A percentile compares a stretch with the other conserved stretches of the same genome.
Conservation (phyloP, 1,140 invertebrate genomes). For the Drosophila watanabei region DNA sequence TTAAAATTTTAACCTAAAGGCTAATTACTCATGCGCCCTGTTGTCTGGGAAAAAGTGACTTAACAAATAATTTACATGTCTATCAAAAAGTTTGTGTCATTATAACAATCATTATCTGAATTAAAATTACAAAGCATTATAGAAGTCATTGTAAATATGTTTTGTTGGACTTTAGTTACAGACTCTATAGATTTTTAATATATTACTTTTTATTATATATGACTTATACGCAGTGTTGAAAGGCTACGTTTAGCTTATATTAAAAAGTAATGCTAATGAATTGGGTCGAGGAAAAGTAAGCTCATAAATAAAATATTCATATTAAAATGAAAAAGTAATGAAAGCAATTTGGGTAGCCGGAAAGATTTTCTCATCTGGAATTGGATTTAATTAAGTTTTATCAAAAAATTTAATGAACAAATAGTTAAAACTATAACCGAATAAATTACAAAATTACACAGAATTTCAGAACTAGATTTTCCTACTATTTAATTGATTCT, state of each 20-base stretch:
- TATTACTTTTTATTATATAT: not conserved
- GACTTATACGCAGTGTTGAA: conserved; percentile 3
- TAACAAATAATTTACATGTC: not conserved
- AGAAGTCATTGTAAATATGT: not conserved
- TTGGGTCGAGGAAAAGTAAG: no score
- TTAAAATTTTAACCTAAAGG: not conserved
- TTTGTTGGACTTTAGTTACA: not conserved
- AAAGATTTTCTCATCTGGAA: not conserved
- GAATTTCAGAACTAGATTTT: not conserved
- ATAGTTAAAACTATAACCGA: not conserved
- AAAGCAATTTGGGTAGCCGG: no score
- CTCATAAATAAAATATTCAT: no score
- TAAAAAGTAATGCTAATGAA: not conserved
- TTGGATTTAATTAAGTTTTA: not conserved
- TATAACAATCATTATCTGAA: conserved; percentile 7
- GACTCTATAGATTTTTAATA: not conserved
- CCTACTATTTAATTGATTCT: no score
- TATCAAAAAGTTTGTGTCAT: not conserved
- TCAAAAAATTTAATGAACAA: not conserved
- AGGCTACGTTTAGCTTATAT: not conserved
- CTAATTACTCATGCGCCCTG: not conserved
- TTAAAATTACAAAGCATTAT: not conserved
- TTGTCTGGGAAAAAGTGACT: conserved; percentile 12
- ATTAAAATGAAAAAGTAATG: no score
- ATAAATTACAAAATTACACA: not conserved